Evolutionary conservation across 2,113 vertebrate genomes (phyloP).

Genomic region (Clarias gariepinus): DNA sequence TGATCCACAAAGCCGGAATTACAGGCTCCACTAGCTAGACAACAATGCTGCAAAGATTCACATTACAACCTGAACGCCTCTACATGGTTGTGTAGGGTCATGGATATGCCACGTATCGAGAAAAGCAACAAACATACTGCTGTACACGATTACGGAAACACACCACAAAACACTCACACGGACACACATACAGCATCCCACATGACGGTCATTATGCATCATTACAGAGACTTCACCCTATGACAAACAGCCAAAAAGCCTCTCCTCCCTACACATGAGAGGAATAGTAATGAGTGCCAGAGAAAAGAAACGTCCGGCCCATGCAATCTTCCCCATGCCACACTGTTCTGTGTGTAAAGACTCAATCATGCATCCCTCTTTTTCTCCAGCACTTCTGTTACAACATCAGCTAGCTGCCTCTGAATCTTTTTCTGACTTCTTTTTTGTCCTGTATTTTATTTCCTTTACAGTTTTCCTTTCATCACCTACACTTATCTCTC

Average conservation of each 20-base stretch:
- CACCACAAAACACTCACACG: slow-evolving; percentile 3
- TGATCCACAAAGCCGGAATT: slow-evolving; percentile 66
- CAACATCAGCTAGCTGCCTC: slow-evolving; percentile 63
- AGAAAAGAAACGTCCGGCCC: slow-evolving; percentile 21
- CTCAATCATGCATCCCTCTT: slow-evolving; percentile 40
- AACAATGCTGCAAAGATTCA: slow-evolving; percentile 17
- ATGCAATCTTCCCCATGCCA: slow-evolving; percentile 1
- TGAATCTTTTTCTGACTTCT: slow-evolving; percentile 42
- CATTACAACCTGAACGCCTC: slow-evolving; percentile 33
- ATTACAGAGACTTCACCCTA: slow-evolving; percentile 48
- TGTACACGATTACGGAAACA: neutral
- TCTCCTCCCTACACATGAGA: slow-evolving; percentile 29
- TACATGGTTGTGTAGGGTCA: neutral
- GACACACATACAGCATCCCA: slow-evolving; percentile 37
- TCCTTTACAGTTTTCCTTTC: slow-evolving; percentile 18
- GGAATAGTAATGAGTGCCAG: slow-evolving; percentile 43
- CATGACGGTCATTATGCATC: slow-evolving; percentile 40
- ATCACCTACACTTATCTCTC: slow-evolving; percentile 14
- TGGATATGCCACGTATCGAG: neutral
- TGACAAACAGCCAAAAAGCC: slow-evolving; percentile 44
- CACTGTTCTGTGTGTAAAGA: slow-evolving; percentile 2
- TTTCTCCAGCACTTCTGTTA: slow-evolving; percentile 61
- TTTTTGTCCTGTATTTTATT: slow-evolving; percentile 13
- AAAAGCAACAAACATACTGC: neutral
- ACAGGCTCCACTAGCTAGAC: slow-evolving; percentile 50